phyloP scores from a whole-genome alignment of 2,113 vertebrate species.

The Macroglossus sobrinus region DNA sequence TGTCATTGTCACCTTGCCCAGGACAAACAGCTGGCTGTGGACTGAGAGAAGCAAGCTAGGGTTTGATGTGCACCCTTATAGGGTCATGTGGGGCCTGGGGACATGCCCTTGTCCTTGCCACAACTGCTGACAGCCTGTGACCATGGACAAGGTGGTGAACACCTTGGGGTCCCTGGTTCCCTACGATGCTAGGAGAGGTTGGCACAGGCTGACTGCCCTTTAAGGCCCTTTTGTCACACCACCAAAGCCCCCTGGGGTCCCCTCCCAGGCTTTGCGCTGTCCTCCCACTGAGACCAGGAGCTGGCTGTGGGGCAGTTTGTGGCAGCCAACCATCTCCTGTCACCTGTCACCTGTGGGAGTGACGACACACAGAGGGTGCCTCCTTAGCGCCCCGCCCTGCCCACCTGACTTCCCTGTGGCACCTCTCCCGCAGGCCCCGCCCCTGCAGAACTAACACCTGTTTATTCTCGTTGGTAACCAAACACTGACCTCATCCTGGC shows the following conservation, averaged over 20 bases:
- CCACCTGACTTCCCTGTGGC: fast-evolving
- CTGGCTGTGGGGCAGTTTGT: neutral
- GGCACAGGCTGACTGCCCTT: neutral
- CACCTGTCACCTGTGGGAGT: neutral
- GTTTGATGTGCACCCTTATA: neutral
- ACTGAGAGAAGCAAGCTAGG: neutral
- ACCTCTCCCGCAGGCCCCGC: neutral
- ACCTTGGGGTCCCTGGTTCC: fast-evolving
- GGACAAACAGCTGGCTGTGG: neutral
- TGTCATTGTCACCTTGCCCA: neutral
- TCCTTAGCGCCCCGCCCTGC: neutral
- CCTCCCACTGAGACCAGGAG: neutral
- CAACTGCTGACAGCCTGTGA: fast-evolving
- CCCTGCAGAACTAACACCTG: neutral
- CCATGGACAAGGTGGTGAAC: neutral
- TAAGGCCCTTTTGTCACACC: neutral
- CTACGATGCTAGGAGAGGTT: neutral
- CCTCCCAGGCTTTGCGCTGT: neutral
- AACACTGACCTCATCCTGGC: constrained; percentile 52
- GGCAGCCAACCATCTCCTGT: neutral
- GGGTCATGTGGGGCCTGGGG: neutral
- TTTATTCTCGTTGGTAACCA: constrained; percentile 23
- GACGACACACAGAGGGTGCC: neutral
- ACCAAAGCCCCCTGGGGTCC: neutral
- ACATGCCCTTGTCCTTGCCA: fast-evolving